Evolutionary conservation across 2,888 invertebrate species (phyloP).

Genomic region (Lycocerus yunnanus): DNA sequence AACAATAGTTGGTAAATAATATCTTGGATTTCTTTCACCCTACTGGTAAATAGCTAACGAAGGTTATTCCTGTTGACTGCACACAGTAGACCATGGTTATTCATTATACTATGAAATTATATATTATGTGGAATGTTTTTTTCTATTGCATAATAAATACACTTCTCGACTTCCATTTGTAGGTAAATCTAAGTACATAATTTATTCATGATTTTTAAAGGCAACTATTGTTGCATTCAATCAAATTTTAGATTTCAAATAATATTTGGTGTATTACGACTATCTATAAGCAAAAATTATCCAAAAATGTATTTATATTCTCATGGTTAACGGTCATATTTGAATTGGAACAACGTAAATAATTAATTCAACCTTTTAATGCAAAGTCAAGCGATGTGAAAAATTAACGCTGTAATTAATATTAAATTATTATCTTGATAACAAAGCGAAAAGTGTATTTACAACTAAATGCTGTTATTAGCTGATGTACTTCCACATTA

Average conservation of each 20-base stretch:
- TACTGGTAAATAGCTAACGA: constrained; percentile 37
- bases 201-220: not conserved
- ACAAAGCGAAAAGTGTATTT: not conserved
- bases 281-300: not conserved
- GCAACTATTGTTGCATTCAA: not conserved
- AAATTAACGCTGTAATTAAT: not conserved
- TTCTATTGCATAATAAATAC: constrained; percentile 24
- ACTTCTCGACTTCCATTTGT: constrained; percentile 19
- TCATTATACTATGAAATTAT: constrained; percentile 32
- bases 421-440: not conserved
- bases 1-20: not conserved
- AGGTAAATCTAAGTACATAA: not conserved
- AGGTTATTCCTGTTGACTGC: constrained; percentile 42
- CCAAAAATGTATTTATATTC: not conserved
- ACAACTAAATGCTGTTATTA: not conserved
- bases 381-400: not conserved
- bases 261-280: too few relatives aligned
- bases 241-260: not conserved
- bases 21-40: constrained; percentile 31
- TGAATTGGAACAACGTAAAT: not conserved
- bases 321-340: not conserved
- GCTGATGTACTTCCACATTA: not conserved
- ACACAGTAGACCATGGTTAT: constrained; percentile 36
- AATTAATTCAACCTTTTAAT: not conserved
- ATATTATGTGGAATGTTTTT: constrained; percentile 21